Conservation (phyloP, 2,113 vertebrate species). For the Mesitornis unicolor region DNA sequence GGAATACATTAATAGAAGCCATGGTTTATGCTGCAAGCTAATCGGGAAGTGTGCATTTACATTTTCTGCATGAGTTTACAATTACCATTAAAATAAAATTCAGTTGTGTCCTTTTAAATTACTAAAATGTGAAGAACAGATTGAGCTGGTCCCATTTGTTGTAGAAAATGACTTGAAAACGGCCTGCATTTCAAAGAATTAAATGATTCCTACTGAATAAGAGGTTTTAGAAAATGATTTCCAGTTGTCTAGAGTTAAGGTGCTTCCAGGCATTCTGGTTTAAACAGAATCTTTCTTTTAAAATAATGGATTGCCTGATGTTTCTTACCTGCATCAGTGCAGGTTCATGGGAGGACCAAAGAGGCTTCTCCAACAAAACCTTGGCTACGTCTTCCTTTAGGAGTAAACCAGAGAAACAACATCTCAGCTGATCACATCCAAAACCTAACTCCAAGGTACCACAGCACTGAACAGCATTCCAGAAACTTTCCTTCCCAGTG, state of each 20-base stretch:
- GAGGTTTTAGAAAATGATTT: conserved; percentile 56
- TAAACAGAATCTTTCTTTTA: conserved; percentile 46
- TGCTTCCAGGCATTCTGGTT: conserved; percentile 52
- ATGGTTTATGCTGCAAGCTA: conserved; percentile 80
- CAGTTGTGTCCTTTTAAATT: conserved; percentile 76
- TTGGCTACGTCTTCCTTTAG: neutral
- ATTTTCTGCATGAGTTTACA: conserved; percentile 82
- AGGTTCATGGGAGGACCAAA: neutral
- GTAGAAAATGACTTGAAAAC: conserved; percentile 66
- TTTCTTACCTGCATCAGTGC: conserved; percentile 4
- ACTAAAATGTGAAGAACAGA: conserved; percentile 74
- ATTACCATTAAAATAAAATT: conserved; percentile 80
- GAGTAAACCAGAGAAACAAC: neutral
- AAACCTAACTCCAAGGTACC: neutral
- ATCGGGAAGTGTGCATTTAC: conserved; percentile 77
- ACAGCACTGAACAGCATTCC: neutral
- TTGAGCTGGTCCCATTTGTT: conserved; percentile 68
- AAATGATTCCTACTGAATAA: conserved; percentile 43
- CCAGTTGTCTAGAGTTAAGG: conserved; percentile 39
- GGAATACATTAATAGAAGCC: conserved; percentile 82
- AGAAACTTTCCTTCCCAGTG: neutral
- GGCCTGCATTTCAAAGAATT: conserved; percentile 70
- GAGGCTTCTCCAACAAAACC: neutral
- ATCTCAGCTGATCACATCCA: neutral
- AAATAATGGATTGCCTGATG: neutral